Conservation (phyloP, 2,797 vertebrate genomes). For the Fundulus diaphanus region DNA sequence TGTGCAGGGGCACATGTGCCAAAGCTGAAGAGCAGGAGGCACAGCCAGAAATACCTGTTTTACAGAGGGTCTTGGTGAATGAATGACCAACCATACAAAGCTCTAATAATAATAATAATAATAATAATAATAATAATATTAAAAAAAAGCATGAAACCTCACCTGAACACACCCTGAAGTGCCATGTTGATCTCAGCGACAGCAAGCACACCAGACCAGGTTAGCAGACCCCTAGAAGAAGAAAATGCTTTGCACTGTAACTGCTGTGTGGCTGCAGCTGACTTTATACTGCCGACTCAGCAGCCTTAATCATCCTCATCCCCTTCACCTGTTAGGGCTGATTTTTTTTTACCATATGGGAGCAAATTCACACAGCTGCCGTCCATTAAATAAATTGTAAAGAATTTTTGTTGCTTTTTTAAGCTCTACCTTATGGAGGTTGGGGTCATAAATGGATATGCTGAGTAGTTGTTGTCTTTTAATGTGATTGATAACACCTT, state of each 20-base stretch:
- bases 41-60: constrained; percentile 6
- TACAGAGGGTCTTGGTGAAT: too few species aligned
- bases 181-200: not conserved
- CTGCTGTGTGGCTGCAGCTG: not conserved
- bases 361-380: not conserved
- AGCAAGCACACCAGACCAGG: fast-evolving
- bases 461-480: not conserved
- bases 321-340: constrained; percentile 5
- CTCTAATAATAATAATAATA: not conserved
- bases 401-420: not conserved
- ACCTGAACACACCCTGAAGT: not conserved
- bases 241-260: not conserved
- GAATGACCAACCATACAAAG: not conserved
- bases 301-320: constrained; percentile 2
- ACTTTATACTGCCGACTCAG: not conserved
- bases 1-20: not conserved
- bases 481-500: too few species aligned
- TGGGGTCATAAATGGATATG: not conserved
- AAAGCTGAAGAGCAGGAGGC: constrained; percentile 4
- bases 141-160: not conserved
- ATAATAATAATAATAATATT: too few species aligned
- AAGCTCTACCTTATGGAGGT: too few species aligned
- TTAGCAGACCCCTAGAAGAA: fast-evolving
- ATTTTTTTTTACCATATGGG: not conserved
- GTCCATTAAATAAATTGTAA: not conserved